Percentiles rank a stretch among this genome's conserved stretches.
phyloP scores from a whole-genome alignment of 2,113 vertebrate species.

The Merops nubicus region DNA sequence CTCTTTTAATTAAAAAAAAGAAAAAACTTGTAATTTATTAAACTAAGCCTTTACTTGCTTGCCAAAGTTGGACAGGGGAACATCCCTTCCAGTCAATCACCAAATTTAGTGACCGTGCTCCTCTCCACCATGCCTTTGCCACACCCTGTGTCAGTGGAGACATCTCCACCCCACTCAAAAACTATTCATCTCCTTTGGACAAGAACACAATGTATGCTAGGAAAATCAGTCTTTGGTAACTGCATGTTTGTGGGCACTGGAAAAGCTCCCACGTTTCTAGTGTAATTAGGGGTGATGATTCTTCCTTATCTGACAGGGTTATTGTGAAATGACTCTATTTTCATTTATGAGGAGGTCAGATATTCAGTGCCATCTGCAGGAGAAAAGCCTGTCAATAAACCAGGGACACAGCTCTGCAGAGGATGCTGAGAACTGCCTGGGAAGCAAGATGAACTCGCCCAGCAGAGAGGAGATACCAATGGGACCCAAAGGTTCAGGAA shows the following conservation, averaged over 20 bases:
- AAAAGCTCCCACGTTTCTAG: background rate
- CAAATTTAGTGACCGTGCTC: background rate
- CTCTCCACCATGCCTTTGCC: background rate
- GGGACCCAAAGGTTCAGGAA: background rate
- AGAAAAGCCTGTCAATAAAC: background rate
- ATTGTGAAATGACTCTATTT: background rate
- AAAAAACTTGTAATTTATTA: background rate
- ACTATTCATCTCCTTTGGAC: background rate
- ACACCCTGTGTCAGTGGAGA: background rate
- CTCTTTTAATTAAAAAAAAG: background rate
- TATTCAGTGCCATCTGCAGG: background rate
- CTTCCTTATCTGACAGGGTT: background rate
- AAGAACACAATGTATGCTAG: background rate
- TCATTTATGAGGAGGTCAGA: background rate
- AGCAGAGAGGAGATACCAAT: background rate
- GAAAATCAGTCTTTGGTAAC: background rate
- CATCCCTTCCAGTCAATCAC: background rate
- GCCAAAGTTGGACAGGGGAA: background rate
- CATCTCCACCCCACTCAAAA: slow-evolving; percentile 9
- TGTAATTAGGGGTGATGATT: background rate
- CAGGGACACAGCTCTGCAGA: background rate
- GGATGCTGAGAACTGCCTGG: background rate
- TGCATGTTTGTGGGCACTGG: background rate
- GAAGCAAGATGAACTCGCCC: background rate
- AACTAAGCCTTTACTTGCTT: background rate